Percentiles rank a stretch among this genome's conserved stretches.
Conservation (phyloP, 37 sponge, comb jelly and placozoan species). For the Ephydatia muelleri region DNA sequence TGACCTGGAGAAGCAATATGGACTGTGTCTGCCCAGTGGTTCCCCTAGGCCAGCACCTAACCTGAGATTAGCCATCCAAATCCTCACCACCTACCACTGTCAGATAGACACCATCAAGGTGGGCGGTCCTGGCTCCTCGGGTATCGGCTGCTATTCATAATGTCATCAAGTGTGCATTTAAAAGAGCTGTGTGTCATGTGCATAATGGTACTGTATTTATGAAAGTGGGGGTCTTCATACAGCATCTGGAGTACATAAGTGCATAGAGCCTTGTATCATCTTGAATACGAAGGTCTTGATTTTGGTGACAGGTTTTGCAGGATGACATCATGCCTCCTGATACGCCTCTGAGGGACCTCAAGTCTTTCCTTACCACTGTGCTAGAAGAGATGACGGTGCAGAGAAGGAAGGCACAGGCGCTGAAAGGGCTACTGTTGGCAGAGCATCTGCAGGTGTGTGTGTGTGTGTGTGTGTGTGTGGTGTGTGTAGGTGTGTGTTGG, state of each 20-base stretch:
- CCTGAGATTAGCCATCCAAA: slow-evolving; percentile 60
- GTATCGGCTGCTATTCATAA: not conserved
- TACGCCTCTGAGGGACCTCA: slow-evolving; percentile 37
- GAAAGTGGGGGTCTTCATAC: too few species aligned
- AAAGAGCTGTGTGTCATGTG: not conserved
- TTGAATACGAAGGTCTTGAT: not conserved
- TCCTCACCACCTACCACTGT: slow-evolving; percentile 68
- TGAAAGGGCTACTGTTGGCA: slow-evolving; percentile 63
- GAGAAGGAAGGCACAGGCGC: slow-evolving; percentile 56
- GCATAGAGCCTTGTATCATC: not conserved
- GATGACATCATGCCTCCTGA: slow-evolving; percentile 50
- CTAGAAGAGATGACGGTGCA: slow-evolving; percentile 49
- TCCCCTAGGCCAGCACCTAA: slow-evolving; percentile 43
- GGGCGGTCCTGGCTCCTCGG: not conserved
- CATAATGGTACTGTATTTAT: too few species aligned
- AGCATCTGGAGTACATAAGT: not conserved
- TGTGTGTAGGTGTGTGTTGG: not conserved
- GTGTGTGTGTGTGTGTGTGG: not conserved
- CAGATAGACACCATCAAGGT: slow-evolving; percentile 84
- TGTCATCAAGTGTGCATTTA: not conserved
- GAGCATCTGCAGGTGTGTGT: slow-evolving; percentile 76
- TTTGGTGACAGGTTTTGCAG: slow-evolving; percentile 49
- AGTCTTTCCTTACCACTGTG: slow-evolving; percentile 68
- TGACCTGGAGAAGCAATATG: slow-evolving; percentile 32
- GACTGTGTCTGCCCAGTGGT: slow-evolving; percentile 23